phyloP scores from a whole-genome alignment of 2,113 vertebrate species.

The Tenrec ecaudatus region DNA sequence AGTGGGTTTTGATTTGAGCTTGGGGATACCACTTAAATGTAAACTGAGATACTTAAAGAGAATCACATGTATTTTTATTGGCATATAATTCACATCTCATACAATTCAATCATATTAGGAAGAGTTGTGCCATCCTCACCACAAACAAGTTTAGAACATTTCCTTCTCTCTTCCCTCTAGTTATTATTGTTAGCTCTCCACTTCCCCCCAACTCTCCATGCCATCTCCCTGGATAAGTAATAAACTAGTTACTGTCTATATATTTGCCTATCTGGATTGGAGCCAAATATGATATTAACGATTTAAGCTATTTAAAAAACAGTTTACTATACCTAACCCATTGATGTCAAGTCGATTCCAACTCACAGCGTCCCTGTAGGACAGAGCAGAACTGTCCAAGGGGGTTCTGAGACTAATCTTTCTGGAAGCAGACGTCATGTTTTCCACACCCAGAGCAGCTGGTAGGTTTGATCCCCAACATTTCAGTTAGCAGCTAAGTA shows the following conservation, averaged over 20 bases:
- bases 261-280: neutral
- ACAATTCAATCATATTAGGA: no score
- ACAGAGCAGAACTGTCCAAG: neutral
- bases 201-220: no score
- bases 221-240: no score
- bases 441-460: neutral
- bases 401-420: neutral
- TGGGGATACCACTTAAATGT: neutral
- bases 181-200: no score
- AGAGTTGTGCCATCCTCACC: no score
- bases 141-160: no score
- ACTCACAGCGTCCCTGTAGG: neutral
- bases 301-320: slow-evolving; percentile 3
- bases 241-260: no score
- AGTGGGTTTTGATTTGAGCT: no score
- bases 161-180: no score
- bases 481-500: no score
- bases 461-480: no score
- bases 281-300: neutral
- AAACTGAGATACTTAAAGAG: neutral
- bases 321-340: neutral
- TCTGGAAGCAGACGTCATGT: neutral
- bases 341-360: neutral
- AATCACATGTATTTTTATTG: neutral
- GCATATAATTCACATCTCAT: no score